phyloP scores from a whole-genome alignment of 2,888 invertebrate species.

The Amblyteles armatorius region DNA sequence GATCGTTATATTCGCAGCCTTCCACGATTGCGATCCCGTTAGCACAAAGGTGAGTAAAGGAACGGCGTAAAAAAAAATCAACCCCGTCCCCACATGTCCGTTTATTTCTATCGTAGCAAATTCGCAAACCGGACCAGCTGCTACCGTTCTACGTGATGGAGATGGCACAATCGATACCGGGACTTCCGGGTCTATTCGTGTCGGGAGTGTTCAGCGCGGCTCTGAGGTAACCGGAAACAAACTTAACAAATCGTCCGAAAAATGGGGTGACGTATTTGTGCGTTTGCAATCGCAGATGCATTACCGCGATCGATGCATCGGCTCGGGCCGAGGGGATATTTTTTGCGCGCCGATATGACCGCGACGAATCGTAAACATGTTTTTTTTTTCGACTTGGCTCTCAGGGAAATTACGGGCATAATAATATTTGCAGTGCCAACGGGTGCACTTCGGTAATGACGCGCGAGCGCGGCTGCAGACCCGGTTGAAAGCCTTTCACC shows the following conservation, averaged over 20 bases:
- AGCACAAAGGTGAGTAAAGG: conserved; percentile 86
- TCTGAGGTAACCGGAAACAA: conserved; percentile 87
- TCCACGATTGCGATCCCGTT: conserved; percentile 94
- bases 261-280: neutral
- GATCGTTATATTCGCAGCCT: conserved; percentile 94
- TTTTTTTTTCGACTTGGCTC: conserved; percentile 52
- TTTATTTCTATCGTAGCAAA: conserved; percentile 81
- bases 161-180: conserved; percentile 90
- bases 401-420: conserved; percentile 64
- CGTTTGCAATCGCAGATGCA: neutral
- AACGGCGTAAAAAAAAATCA: neutral
- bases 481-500: conserved; percentile 6
- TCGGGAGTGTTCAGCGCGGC: conserved; percentile 95
- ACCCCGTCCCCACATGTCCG: neutral
- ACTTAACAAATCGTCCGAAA: neutral
- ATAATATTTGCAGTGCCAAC: conserved; percentile 68
- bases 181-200: conserved; percentile 93
- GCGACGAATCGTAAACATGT: conserved; percentile 54
- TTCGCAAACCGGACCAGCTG: conserved; percentile 90
- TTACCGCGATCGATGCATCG: conserved; percentile 1
- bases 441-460: conserved; percentile 58
- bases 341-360: conserved; percentile 3
- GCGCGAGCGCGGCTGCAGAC: conserved; percentile 21
- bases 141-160: conserved; percentile 94
- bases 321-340: neutral